These are phyloP conservation scores for Ormia ochracea DNA, from an alignment of 2,888 invertebrate genomes.

Conservation along the genomic window DNA sequence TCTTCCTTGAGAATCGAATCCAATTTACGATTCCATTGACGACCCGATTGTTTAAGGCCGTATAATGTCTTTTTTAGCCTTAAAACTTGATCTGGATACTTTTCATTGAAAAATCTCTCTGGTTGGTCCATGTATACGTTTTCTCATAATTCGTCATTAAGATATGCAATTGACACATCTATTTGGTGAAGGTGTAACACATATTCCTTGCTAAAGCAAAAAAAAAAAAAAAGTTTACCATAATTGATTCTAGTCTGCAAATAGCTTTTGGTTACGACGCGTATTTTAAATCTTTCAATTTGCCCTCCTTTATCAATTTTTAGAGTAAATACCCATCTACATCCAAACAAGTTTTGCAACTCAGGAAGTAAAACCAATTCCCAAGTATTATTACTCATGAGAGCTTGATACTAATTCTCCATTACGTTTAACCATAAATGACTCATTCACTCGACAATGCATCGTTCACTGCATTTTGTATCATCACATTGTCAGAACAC, in stretches of 20 bases:
- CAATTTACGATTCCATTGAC: conserved; percentile 55
- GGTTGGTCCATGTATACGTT: conserved; percentile 55
- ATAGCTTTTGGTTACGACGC: conserved; percentile 58
- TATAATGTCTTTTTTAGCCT: conserved; percentile 60
- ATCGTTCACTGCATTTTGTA: not conserved
- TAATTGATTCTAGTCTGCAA: conserved; percentile 42
- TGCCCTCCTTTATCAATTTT: conserved; percentile 46
- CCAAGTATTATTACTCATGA: conserved; percentile 39
- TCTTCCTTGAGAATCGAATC: not conserved
- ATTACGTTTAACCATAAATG: conserved; percentile 15
- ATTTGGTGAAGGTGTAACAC: conserved; percentile 39
- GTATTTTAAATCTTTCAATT: conserved; percentile 55
- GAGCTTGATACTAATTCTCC: conserved; percentile 13
- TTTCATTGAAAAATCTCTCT: conserved; percentile 37
- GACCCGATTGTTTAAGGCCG: conserved; percentile 63
- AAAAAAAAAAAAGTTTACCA: conserved; percentile 33
- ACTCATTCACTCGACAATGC: not conserved
- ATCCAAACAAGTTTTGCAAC: conserved; percentile 37
- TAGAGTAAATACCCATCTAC: conserved; percentile 53
- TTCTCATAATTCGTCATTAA: conserved; percentile 53
- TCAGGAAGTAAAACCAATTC: conserved; percentile 35
- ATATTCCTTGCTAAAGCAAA: conserved; percentile 43
- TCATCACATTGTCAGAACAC: not conserved
- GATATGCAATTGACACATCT: conserved; percentile 54
- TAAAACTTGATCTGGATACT: conserved; percentile 42